These are phyloP conservation scores for Eumeta japonica DNA, from an alignment of 1,140 invertebrate genomes.

Conservation along the genomic window DNA sequence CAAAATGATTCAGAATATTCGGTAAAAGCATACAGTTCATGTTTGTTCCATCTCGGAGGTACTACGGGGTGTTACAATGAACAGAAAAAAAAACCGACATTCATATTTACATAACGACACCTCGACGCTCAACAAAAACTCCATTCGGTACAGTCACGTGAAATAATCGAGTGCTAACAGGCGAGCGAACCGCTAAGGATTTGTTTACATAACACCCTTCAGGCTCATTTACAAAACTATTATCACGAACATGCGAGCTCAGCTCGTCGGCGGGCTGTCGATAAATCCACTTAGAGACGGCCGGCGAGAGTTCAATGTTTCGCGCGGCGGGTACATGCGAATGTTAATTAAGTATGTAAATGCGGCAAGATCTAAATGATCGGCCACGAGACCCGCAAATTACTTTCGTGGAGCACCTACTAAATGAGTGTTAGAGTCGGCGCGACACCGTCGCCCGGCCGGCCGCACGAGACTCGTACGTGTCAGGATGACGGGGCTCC, in stretches of 20 bases:
- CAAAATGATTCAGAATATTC: no score
- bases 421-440: slow-evolving; percentile 30
- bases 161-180: no score
- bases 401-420: slow-evolving; percentile 33
- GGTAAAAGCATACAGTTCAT: no score
- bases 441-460: slow-evolving; percentile 22
- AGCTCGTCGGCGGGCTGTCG: slow-evolving; percentile 29
- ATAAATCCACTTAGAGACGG: slow-evolving; percentile 35
- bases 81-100: no score
- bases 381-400: slow-evolving; percentile 27
- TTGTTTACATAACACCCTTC: slow-evolving; percentile 4
- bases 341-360: slow-evolving; percentile 42
- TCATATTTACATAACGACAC: no score
- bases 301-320: slow-evolving; percentile 23
- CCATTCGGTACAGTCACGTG: no score
- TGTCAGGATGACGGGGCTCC: no score
- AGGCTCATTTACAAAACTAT: slow-evolving; percentile 40
- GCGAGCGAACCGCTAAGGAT: no score
- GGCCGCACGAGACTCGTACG: no score
- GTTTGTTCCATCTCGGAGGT: no score
- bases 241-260: slow-evolving; percentile 28
- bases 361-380: slow-evolving; percentile 30
- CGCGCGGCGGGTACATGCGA: slow-evolving; percentile 24
- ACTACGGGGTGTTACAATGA: no score
- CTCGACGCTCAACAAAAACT: no score